Base-by-base conservation (phyloP, 2,797 vertebrate genomes). In the Helostoma temminkii region DNA sequence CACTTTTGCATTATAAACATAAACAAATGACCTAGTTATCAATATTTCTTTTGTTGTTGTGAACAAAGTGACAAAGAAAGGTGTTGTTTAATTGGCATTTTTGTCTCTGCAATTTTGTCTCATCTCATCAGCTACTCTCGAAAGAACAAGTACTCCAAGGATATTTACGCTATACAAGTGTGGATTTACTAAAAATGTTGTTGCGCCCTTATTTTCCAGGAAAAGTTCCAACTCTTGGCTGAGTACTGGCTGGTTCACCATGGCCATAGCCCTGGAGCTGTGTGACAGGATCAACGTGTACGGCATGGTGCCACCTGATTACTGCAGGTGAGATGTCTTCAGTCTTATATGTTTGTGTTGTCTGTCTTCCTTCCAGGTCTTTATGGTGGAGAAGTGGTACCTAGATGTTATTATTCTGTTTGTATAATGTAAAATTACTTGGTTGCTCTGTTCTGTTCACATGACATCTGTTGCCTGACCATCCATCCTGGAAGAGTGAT, bases 221-320 rank as follows among this genome's bases (percentile, higher is more conserved):
- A 96, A 93, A 92, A 95, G 93, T 62, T 98, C 97, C 78, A 97
- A 98, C 92, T 96, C 97, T 25, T 98, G 97, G 97, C 93, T 98
- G 71, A 98, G 96, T 79, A 98, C 97, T 0, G 97, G 97, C 87
- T 98, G 97, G 97, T 98, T 98, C 93, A 98, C 96, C 65, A 97
- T 98, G 96, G 95, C 93, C 14, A 96, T 97, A 6, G 95, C 96
- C 0, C 88, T 97, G 84, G 96, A 98, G 88, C 93, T 98, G 71
- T 98, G 97, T 68, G 96, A 97, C 91, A 93, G 93, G 84, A 95
- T 97, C 87, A 87, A 96, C 22, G 96, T 98, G 66, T 98, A 96
- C 34, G 97, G 97, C 83, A 98, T 98, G 97, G 96, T 98, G 83
- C 94, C 97, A 28, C 96, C 97, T 4, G 95, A 98, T 82, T 97